Evolutionary conservation across 2,888 invertebrate genomes (phyloP).

Genomic region (Caenorhabditis panamensis): DNA sequence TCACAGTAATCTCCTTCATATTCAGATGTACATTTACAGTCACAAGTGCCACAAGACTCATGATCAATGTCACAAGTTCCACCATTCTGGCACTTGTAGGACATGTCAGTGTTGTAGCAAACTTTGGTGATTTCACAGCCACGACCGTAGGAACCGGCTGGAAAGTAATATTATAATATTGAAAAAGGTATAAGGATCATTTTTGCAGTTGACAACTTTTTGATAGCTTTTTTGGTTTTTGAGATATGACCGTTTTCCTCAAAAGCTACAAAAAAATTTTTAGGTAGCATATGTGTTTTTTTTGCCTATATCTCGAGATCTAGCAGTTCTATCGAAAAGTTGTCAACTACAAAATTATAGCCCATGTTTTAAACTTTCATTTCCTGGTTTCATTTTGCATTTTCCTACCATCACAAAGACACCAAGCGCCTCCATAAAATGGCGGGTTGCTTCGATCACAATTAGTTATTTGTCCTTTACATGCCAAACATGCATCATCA

Average conservation of each 20-base stretch:
- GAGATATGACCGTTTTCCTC: too few relatives aligned
- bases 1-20: slow-evolving; percentile 34
- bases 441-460: neutral
- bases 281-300: too few relatives aligned
- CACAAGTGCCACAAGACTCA: slow-evolving; percentile 3
- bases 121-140: slow-evolving; percentile 22
- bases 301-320: too few relatives aligned
- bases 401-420: slow-evolving; percentile 6
- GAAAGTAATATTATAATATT: neutral
- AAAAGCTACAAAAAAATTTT: too few relatives aligned
- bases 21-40: too few relatives aligned
- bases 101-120: slow-evolving; percentile 10
- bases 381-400: too few relatives aligned
- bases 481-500: neutral
- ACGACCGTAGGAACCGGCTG: slow-evolving; percentile 23
- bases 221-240: too few relatives aligned
- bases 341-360: too few relatives aligned
- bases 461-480: neutral
- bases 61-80: slow-evolving; percentile 20
- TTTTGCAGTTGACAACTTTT: too few relatives aligned
- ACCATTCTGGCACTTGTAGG: slow-evolving; percentile 39
- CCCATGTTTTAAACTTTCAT: too few relatives aligned
- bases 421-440: slow-evolving; percentile 11
- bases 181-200: neutral
- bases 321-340: too few relatives aligned